phyloP scores from a whole-genome alignment of 2,113 vertebrate species.

The Clarias batrachus region DNA sequence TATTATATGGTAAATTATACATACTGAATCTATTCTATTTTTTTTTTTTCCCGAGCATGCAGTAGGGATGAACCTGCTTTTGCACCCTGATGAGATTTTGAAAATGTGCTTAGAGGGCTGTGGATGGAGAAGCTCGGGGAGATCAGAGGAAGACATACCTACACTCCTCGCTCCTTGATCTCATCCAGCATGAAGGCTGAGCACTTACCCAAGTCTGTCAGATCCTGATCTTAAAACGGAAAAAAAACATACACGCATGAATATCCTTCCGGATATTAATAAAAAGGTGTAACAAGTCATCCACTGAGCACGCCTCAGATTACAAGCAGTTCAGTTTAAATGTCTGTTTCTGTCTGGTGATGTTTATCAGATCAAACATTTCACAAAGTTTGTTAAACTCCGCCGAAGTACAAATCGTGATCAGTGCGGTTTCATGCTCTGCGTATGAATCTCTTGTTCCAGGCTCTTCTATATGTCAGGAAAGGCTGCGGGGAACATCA shows the following conservation, averaged over 20 bases:
- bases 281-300: neutral
- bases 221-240: conserved; percentile 62
- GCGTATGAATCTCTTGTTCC: conserved; percentile 24
- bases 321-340: neutral
- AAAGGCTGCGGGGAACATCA: conserved; percentile 21
- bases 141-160: conserved; percentile 61
- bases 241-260: neutral
- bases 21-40: neutral
- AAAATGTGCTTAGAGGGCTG: neutral
- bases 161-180: conserved; percentile 58
- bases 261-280: no score
- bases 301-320: neutral
- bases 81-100: neutral
- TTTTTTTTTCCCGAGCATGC: neutral
- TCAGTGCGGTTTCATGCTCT: neutral
- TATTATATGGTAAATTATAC: neutral
- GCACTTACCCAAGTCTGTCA: conserved; percentile 77
- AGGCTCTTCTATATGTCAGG: conserved; percentile 32
- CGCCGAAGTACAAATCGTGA: neutral
- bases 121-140: neutral
- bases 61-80: no score
- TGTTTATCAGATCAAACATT: neutral
- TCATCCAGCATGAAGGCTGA: conserved; percentile 69
- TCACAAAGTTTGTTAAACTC: neutral
- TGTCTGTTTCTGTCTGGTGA: neutral